Conservation (phyloP, 1,140 invertebrate genomes). For the Doryteuthis pealeii region DNA sequence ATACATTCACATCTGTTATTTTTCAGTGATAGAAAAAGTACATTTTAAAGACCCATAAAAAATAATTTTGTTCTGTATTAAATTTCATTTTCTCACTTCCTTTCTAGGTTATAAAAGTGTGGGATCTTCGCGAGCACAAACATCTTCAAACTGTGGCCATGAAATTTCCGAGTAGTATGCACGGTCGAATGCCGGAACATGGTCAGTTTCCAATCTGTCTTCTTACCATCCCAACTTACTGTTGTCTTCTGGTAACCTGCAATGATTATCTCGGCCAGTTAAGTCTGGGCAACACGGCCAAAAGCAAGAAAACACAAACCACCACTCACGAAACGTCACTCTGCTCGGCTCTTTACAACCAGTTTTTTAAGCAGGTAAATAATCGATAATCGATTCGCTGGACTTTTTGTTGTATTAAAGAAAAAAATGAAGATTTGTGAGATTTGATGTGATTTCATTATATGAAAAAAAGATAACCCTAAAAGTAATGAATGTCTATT, state of each 20-base stretch:
- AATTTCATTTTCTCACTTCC: too few species aligned
- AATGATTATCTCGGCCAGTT: conserved; percentile 58
- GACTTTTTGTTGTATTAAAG: too few species aligned
- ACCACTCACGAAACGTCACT: conserved; percentile 55
- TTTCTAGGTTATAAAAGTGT: conserved; percentile 57
- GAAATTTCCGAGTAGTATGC: conserved; percentile 57
- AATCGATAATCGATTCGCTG: too few species aligned
- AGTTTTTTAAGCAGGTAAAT: conserved; percentile 55
- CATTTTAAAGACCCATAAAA: too few species aligned
- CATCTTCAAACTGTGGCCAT: conserved; percentile 57
- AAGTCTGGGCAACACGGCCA: conserved; percentile 45
- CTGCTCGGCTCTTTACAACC: conserved; percentile 57
- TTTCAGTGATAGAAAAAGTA: too few species aligned
- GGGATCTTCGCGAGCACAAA: conserved; percentile 58
- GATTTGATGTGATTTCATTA: too few species aligned
- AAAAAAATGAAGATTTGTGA: too few species aligned
- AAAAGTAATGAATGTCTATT: too few species aligned
- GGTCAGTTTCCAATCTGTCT: conserved; percentile 56
- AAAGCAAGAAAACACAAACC: conserved; percentile 27
- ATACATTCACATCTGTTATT: too few species aligned
- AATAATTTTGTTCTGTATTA: too few species aligned
- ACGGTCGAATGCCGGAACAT: conserved; percentile 57
- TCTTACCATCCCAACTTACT: conserved; percentile 41
- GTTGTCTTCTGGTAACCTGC: conserved; percentile 53
- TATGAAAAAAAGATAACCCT: too few species aligned